Evolutionary conservation across 1,140 invertebrate genomes (phyloP).

Genomic region (Drosophila kanapiae): DNA sequence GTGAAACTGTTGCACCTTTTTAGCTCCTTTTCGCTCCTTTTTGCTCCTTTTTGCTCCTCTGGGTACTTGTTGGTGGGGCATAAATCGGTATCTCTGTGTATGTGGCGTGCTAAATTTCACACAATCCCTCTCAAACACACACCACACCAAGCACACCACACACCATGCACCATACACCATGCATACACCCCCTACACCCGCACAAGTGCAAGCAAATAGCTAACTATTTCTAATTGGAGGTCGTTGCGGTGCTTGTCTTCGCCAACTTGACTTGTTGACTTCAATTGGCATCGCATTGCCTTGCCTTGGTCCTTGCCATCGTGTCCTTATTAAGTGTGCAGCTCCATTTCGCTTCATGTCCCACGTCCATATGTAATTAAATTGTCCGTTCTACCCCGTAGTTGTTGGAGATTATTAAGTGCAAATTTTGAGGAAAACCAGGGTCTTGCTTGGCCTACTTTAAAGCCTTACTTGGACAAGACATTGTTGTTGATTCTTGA

Average conservation of each 20-base stretch:
- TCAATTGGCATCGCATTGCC: conserved; percentile 19
- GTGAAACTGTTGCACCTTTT: conserved; percentile 74
- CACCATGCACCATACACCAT: conserved; percentile 13
- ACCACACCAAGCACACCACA: background rate
- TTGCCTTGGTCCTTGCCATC: background rate
- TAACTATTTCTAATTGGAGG: conserved; percentile 79
- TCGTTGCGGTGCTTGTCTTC: conserved; percentile 58
- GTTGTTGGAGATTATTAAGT: background rate
- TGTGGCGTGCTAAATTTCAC: conserved; percentile 68
- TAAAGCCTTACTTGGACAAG: background rate
- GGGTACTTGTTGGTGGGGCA: conserved; percentile 31
- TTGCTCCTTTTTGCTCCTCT: conserved; percentile 40
- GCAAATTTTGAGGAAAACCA: background rate
- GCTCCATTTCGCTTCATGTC: background rate
- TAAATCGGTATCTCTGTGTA: conserved; percentile 61
- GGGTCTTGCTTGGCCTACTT: background rate
- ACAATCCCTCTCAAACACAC: conserved; percentile 27
- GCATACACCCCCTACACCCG: conserved; percentile 10
- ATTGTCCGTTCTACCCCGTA: background rate
- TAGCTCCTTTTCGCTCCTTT: conserved; percentile 22
- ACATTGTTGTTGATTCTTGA: background rate
- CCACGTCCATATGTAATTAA: conserved; percentile 6
- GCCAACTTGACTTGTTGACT: conserved; percentile 56
- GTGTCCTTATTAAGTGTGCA: conserved; percentile 14
- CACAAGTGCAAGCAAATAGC: conserved; percentile 48